Percentiles rank a stretch among this genome's conserved stretches.
Conservation (phyloP, 2,888 invertebrate genomes). For the Gerris lacustris region DNA sequence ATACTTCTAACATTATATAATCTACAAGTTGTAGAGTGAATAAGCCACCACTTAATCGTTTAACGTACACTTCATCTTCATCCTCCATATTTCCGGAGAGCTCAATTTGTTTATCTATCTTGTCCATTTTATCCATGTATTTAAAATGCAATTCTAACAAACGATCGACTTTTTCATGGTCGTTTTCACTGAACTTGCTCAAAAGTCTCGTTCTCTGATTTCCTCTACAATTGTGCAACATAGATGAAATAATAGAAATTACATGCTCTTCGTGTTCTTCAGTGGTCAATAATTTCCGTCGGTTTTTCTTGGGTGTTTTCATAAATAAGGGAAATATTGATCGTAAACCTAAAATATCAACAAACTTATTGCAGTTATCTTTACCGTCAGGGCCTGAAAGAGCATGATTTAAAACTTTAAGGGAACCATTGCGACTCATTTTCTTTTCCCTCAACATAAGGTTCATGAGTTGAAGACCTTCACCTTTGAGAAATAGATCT, state of each 20-base stretch:
- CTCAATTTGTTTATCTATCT: constrained; percentile 61
- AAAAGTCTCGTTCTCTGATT: constrained; percentile 79
- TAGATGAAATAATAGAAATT: constrained; percentile 80
- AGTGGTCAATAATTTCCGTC: constrained; percentile 62
- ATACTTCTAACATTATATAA: constrained; percentile 71
- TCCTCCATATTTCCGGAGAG: constrained; percentile 49
- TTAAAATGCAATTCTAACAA: constrained; percentile 93
- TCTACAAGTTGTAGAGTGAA: constrained; percentile 92
- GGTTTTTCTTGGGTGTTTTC: constrained; percentile 86
- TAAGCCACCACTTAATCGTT: constrained; percentile 83
- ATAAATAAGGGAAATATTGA: constrained; percentile 97
- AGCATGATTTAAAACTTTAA: constrained; percentile 96
- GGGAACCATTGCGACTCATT: constrained; percentile 84
- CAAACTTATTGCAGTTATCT: constrained; percentile 95
- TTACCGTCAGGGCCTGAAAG: constrained; percentile 85
- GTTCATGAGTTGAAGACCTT: constrained; percentile 98
- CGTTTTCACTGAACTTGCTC: constrained; percentile 94
- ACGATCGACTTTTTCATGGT: constrained; percentile 94
- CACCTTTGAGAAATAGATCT: constrained; percentile 84
- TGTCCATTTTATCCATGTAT: constrained; percentile 84
- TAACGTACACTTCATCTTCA: constrained; percentile 77
- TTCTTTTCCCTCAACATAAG: constrained; percentile 97
- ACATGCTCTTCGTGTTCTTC: constrained; percentile 95
- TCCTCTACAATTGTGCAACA: constrained; percentile 84
- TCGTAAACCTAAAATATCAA: constrained; percentile 89